Conservation (phyloP, 2,888 invertebrate genomes). For the Byasa hedistus region DNA sequence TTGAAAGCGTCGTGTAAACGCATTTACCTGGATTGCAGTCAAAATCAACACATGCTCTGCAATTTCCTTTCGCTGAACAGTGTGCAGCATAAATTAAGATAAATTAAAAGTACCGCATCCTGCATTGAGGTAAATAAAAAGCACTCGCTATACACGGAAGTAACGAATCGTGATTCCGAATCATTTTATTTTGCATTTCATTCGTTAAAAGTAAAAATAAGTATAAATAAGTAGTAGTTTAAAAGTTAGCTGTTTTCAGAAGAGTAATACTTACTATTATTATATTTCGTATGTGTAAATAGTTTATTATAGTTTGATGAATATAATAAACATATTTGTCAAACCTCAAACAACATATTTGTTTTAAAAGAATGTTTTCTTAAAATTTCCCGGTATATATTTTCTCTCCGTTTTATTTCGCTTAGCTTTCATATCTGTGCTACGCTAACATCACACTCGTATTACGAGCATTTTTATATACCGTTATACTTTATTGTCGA, state of each 20-base stretch:
- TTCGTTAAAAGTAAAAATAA: too few relatives aligned
- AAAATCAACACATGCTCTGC: conserved; percentile 19
- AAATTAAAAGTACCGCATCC: conserved; percentile 23
- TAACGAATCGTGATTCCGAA: conserved; percentile 22
- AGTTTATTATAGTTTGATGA: too few relatives aligned
- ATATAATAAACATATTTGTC: too few relatives aligned
- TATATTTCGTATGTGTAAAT: too few relatives aligned
- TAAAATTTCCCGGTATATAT: not conserved
- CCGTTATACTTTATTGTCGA: conserved; percentile 17
- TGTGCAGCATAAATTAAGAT: conserved; percentile 22
- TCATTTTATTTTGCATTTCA: conserved; percentile 4
- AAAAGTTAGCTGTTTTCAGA: too few relatives aligned
- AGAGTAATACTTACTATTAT: too few relatives aligned
- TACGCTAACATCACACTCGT: conserved; percentile 12
- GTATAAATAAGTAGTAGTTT: too few relatives aligned
- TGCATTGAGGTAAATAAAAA: conserved; percentile 18
- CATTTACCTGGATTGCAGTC: conserved; percentile 1
- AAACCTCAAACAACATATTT: not conserved
- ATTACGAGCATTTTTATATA: conserved; percentile 23
- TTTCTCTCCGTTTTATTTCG: not conserved
- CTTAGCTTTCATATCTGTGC: conserved; percentile 10
- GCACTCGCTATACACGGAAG: not conserved
- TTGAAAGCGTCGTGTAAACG: not conserved
- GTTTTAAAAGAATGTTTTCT: not conserved
- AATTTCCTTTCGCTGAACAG: conserved; percentile 14